Percentiles rank a stretch among this genome's conserved stretches.
These are phyloP conservation scores for Theristicus caerulescens DNA, from an alignment of 2,113 vertebrate genomes.

Conservation along the genomic window DNA sequence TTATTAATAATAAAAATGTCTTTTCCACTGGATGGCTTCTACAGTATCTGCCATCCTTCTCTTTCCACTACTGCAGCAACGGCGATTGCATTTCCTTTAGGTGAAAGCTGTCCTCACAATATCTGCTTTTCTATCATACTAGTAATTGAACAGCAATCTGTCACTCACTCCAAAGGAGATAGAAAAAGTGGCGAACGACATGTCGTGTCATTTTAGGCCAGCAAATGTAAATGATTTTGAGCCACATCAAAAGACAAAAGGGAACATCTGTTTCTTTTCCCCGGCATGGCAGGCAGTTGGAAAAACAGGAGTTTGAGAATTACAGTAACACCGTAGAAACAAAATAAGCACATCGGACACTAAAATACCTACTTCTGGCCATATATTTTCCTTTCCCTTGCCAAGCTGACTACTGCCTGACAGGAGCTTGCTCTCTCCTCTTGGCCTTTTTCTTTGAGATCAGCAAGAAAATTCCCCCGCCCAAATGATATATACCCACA, in stretches of 20 bases:
- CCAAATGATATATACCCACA: not conserved
- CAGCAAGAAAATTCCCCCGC: not conserved
- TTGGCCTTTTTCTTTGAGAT: not conserved
- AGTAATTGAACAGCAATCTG: constrained; percentile 47
- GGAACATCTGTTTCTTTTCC: constrained; percentile 63
- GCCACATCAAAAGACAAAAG: constrained; percentile 57
- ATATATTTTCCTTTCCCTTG: constrained; percentile 18
- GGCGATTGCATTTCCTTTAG: constrained; percentile 1
- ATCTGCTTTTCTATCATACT: constrained; percentile 3
- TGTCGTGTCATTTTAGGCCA: constrained; percentile 37
- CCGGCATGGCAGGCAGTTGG: not conserved
- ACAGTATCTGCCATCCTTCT: not conserved
- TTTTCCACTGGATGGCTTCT: constrained; percentile 7
- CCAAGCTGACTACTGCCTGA: constrained; percentile 18
- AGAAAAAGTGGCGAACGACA: not conserved
- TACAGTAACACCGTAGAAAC: not conserved
- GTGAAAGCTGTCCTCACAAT: constrained; percentile 16
- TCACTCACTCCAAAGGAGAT: constrained; percentile 37
- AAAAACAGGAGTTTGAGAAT: not conserved
- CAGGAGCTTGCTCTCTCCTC: not conserved
- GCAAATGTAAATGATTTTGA: constrained; percentile 62
- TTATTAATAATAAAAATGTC: constrained; percentile 33
- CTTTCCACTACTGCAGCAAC: not conserved
- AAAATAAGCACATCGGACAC: constrained; percentile 15
- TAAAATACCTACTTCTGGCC: not conserved